Conservation (phyloP, 2,888 invertebrate genomes). For the Diarsia mendica region DNA sequence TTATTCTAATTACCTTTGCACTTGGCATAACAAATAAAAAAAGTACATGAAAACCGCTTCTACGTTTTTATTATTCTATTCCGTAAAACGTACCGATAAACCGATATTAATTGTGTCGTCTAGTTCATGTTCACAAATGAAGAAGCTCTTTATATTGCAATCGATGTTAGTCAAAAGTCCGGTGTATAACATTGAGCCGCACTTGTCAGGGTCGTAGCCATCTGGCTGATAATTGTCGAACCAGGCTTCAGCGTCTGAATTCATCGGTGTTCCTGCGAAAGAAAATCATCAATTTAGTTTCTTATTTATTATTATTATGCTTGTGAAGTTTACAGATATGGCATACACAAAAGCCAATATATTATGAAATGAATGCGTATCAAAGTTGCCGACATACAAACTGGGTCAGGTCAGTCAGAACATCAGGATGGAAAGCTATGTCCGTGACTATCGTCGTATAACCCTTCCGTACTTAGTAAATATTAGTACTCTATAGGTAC, state of each 20-base stretch:
- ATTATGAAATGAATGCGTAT: not conserved
- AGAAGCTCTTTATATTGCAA: slow-evolving; percentile 75
- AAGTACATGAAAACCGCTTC: not conserved
- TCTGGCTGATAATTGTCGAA: slow-evolving; percentile 80
- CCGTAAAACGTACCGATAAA: not conserved
- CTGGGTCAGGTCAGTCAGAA: not conserved
- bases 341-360: not conserved
- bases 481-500: no score
- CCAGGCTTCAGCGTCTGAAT: slow-evolving; percentile 68
- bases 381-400: not conserved
- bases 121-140: slow-evolving; percentile 78
- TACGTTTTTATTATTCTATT: not conserved
- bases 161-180: slow-evolving; percentile 77
- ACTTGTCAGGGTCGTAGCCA: slow-evolving; percentile 34
- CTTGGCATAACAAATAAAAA: not conserved
- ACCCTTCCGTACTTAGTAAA: no score
- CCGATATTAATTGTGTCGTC: not conserved
- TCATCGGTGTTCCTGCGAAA: slow-evolving; percentile 15
- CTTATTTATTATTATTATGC: not conserved
- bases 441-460: no score
- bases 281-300: not conserved
- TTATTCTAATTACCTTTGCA: not conserved
- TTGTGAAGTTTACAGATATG: no score
- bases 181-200: slow-evolving; percentile 79
- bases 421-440: not conserved